A percentile compares a stretch with the other conserved stretches of the same genome.
These are phyloP conservation scores for Ferdinandea cuprea DNA, from an alignment of 2,888 invertebrate genomes.

Conservation along the genomic window DNA sequence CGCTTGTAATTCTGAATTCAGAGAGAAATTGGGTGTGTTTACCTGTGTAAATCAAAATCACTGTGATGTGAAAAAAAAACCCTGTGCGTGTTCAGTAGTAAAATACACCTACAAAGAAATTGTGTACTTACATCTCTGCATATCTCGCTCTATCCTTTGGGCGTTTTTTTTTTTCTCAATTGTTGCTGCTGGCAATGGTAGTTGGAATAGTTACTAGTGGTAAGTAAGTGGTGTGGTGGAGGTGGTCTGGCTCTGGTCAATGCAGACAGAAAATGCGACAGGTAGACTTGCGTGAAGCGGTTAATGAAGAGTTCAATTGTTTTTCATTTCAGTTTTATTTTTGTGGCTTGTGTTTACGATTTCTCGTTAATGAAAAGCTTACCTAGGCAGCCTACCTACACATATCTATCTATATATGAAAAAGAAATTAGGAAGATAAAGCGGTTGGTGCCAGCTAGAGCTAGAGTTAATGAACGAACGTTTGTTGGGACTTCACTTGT, in stretches of 20 bases:
- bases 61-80: slow-evolving; percentile 2
- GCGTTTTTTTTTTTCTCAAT: slow-evolving; percentile 15
- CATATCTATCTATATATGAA: too few species aligned
- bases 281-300: slow-evolving; percentile 53
- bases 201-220: too few species aligned
- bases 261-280: slow-evolving; percentile 55
- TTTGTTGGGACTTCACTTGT: too few species aligned
- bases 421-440: slow-evolving; percentile 1
- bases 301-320: slow-evolving; percentile 39
- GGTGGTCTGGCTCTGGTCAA: too few species aligned
- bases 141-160: slow-evolving; percentile 54
- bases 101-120: slow-evolving; percentile 9
- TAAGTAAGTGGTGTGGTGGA: too few species aligned
- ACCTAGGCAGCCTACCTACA: too few species aligned
- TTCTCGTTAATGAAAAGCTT: slow-evolving; percentile 12
- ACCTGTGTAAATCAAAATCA: slow-evolving; percentile 53
- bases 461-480: not conserved
- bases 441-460: not conserved
- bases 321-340: slow-evolving; percentile 16
- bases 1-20: not conserved
- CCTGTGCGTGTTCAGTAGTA: slow-evolving; percentile 1
- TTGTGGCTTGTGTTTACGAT: slow-evolving; percentile 57
- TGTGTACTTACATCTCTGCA: not conserved
- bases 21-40: slow-evolving; percentile 60
- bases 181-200: not conserved